phyloP scores from a whole-genome alignment of 2,113 vertebrate genomes.

The Mola mola region DNA sequence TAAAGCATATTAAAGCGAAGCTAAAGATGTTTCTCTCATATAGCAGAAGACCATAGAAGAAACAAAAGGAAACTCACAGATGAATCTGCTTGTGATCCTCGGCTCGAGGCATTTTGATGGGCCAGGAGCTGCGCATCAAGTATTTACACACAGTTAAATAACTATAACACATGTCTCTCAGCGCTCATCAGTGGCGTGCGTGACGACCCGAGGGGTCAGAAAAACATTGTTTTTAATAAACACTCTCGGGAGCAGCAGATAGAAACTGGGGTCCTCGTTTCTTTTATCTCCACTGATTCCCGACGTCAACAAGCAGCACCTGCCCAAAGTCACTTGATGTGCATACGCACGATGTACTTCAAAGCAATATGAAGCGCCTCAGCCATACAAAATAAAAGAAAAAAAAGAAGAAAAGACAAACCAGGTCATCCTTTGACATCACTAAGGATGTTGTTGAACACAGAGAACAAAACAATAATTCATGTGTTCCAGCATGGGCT shows the following conservation, averaged over 20 bases:
- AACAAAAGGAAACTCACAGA: conserved; percentile 10
- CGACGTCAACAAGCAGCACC: conserved; percentile 71
- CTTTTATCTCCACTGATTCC: conserved; percentile 67
- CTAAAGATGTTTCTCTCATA: conserved; percentile 21
- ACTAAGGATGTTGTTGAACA: conserved; percentile 67
- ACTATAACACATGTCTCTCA: conserved; percentile 16
- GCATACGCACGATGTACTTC: conserved; percentile 49
- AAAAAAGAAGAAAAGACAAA: conserved; percentile 38
- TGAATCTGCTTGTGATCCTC: conserved; percentile 5
- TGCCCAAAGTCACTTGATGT: conserved; percentile 57
- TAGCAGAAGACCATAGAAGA: not conserved
- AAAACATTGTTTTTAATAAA: conserved; percentile 53
- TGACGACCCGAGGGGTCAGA: conserved; percentile 41
- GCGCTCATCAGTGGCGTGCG: not conserved
- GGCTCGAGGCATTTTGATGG: conserved; percentile 9
- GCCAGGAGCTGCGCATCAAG: no score
- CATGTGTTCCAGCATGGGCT: conserved; percentile 49
- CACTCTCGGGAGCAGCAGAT: conserved; percentile 42
- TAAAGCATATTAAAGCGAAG: conserved; percentile 33
- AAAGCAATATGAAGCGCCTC: conserved; percentile 59
- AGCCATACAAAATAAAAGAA: conserved; percentile 20
- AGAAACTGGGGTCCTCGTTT: conserved; percentile 40
- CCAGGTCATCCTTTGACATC: conserved; percentile 72
- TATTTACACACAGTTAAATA: not conserved
- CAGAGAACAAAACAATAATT: conserved; percentile 67